Conservation (phyloP, 2,113 vertebrate species). For the Rhabdornis inornatus region DNA sequence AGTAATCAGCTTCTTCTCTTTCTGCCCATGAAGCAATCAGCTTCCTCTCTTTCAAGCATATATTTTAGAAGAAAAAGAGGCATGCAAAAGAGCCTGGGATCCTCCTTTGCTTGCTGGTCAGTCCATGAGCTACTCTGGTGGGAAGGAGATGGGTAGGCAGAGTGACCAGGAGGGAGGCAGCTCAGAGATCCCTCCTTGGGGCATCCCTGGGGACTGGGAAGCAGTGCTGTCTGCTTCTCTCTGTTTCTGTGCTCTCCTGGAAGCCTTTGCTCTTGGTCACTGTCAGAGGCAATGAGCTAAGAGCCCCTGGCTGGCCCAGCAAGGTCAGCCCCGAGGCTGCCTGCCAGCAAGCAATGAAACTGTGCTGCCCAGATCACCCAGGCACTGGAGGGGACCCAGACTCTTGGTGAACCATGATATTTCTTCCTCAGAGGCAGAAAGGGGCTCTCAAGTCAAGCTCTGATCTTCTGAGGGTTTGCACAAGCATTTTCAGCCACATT, state of each 20-base stretch:
- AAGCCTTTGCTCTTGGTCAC: neutral
- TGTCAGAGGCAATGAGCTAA: neutral
- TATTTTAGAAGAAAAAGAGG: neutral
- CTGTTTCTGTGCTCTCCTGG: neutral
- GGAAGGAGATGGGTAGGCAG: neutral
- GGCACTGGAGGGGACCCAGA: neutral
- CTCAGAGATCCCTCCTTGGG: neutral
- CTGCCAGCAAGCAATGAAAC: rapidly evolving
- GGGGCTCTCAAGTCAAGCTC: neutral
- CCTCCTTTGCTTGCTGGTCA: neutral
- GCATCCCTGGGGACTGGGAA: neutral
- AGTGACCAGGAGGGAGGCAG: rapidly evolving
- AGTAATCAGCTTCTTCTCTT: neutral
- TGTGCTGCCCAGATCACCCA: neutral
- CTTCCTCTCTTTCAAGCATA: neutral
- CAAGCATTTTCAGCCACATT: neutral
- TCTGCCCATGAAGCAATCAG: neutral
- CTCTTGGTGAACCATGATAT: rapidly evolving
- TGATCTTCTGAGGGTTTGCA: neutral
- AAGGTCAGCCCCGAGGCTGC: neutral
- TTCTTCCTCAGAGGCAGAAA: neutral
- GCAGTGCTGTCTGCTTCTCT: neutral
- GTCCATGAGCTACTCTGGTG: neutral
- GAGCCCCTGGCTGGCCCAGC: neutral
- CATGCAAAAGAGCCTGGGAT: neutral